Evolutionary conservation across 2,113 vertebrate species (phyloP), one percentile per base, ranked within the genome.

Genomic region (Thunnus maccoyii): DNA sequence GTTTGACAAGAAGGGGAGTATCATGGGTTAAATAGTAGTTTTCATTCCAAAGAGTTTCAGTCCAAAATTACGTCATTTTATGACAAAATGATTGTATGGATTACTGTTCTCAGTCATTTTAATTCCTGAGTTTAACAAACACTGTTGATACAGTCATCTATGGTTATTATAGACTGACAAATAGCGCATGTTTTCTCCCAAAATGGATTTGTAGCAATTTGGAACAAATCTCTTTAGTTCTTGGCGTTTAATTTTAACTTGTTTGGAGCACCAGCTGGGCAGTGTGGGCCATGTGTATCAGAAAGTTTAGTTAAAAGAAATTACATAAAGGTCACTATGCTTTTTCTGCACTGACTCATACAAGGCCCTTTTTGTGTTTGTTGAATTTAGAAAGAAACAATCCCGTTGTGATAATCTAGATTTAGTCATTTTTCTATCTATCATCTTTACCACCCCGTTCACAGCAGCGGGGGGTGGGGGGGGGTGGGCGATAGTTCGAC

Each of bases 401-500:
- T 47, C 58, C 44, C n/a, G 9, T 44, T 22, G 57, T 89, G 61
- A 44, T 80, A 83, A 22, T 89, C 62, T 65, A 32, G 16, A 54
- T 52, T 50, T 70, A 51, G 22, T 27, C 22, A 84, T 86, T 86
- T 78, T 65, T 76, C 65, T 70, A 61, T 84, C 86, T 81, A 78
- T 86, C 68, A 77, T 61, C 41, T 57, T 65, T 5, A 0, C 51
- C 44, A 3, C 77, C 77, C 32, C 14, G 25, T 60, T 77, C 55
- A 5, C 44, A 70, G 74, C 80, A 80, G 76, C 66, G 6, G 72
- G 52, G n/a, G 72, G 36, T 3, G 32, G 6, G 36, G 61, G 15
- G 15, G 30, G 46, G 76, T 80, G 84, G 91, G 88, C 48, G 70
- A 50, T 78, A 32, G 60, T 81, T 82, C 86, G 89, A 90, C 85